These are phyloP conservation scores for Amphimallon solstitiale DNA, from an alignment of 2,888 invertebrate species.

Conservation along the genomic window DNA sequence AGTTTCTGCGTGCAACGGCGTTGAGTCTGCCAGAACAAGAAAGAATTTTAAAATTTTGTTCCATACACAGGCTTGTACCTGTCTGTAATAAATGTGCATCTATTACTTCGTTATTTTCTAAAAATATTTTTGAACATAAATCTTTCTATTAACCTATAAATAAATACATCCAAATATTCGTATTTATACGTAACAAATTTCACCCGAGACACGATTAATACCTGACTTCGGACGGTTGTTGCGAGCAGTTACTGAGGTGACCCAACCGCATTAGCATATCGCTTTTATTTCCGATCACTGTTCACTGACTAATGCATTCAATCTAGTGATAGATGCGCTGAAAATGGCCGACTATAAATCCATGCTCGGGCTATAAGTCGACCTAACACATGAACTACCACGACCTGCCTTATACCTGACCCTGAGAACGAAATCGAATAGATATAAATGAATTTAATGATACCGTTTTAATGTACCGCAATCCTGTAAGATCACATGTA, in stretches of 20 bases:
- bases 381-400: conserved; percentile 5
- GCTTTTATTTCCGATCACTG: conserved; percentile 13
- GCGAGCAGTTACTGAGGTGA: not conserved
- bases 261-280: conserved; percentile 8
- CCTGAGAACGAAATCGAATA: not conserved
- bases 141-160: no score
- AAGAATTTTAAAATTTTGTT: no score
- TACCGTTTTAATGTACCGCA: not conserved
- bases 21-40: no score
- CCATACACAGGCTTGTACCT: no score
- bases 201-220: not conserved
- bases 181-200: not conserved
- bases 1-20: no score
- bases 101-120: no score
- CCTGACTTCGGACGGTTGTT: not conserved
- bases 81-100: no score
- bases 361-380: not conserved
- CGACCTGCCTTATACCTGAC: conserved; percentile 17
- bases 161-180: no score
- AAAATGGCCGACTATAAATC: conserved; percentile 2
- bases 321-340: conserved; percentile 11
- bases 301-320: conserved; percentile 23
- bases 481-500: not conserved
- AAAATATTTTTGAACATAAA: no score
- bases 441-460: conserved; percentile 1